Evolutionary conservation across 2,888 invertebrate genomes (phyloP).

Genomic region (Tenthredo amoena): DNA sequence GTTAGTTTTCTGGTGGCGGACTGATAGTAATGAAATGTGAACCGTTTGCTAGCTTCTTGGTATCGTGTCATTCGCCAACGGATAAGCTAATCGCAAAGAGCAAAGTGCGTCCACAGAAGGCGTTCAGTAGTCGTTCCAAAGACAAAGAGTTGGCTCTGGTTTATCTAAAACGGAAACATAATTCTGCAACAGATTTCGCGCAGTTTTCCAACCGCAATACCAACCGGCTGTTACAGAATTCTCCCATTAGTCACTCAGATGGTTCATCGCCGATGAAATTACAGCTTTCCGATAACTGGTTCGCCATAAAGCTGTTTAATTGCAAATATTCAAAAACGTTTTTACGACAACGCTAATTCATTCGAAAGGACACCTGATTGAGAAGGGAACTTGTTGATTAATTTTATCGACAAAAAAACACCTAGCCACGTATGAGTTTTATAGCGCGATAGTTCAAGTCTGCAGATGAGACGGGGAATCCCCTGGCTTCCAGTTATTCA

Average conservation of each 20-base stretch:
- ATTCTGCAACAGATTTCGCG: constrained; percentile 30
- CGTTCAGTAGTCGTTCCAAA: not conserved
- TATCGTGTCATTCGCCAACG: constrained; percentile 20
- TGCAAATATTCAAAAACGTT: not conserved
- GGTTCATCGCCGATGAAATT: not conserved
- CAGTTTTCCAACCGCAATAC: constrained; percentile 5
- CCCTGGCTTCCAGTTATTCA: not conserved
- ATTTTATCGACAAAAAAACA: not conserved
- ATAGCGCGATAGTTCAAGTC: not conserved
- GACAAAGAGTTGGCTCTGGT: constrained; percentile 19
- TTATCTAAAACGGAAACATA: constrained; percentile 49
- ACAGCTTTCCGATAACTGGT: not conserved
- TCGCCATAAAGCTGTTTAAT: not conserved
- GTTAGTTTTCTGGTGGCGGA: not conserved
- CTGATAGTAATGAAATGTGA: not conserved
- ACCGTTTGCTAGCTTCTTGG: not conserved
- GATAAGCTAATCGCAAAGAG: constrained; percentile 38
- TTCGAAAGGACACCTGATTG: not conserved
- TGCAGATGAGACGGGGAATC: not conserved
- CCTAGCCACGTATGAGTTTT: not conserved
- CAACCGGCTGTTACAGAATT: not conserved
- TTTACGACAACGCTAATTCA: not conserved
- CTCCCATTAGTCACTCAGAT: not conserved
- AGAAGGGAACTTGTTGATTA: not conserved
- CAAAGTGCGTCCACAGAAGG: constrained; percentile 2